Percentiles rank a stretch among this genome's conserved stretches.
phyloP scores from a whole-genome alignment of 2,113 vertebrate genomes.

The Rhagologus leucostigma region DNA sequence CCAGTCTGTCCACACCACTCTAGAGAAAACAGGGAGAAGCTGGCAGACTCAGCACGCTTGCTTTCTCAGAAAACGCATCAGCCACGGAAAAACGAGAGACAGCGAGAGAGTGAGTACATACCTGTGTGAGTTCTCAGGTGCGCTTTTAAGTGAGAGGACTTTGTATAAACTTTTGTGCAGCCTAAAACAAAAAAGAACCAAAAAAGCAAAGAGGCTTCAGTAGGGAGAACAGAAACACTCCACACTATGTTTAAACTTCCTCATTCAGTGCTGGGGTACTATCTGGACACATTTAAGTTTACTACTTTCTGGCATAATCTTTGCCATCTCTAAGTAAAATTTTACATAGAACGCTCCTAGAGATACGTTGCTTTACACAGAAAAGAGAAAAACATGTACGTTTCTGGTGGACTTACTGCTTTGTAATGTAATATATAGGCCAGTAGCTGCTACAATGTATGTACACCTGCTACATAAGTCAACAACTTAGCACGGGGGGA shows the following conservation, averaged over 20 bases:
- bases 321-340: background rate
- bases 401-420: background rate
- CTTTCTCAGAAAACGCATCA: conserved; percentile 49
- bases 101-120: conserved; percentile 63
- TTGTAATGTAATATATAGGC: background rate
- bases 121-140: conserved; percentile 96
- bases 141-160: conserved; percentile 97
- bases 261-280: background rate
- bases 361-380: background rate
- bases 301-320: background rate
- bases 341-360: background rate
- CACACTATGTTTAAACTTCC: rapidly evolving
- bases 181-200: conserved; percentile 76
- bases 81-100: conserved; percentile 37
- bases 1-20: background rate
- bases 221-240: background rate
- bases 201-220: conserved; percentile 7
- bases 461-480: background rate
- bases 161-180: conserved; percentile 97
- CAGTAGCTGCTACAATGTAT: background rate
- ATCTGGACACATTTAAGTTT: background rate
- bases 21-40: conserved; percentile 40
- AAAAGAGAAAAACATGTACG: background rate
- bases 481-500: background rate
- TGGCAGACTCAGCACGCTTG: conserved; percentile 13